Evolutionary conservation across 2,113 vertebrate species (phyloP), one percentile per base, ranked within the genome.

Genomic region (Hymenochirus boettgeri): DNA sequence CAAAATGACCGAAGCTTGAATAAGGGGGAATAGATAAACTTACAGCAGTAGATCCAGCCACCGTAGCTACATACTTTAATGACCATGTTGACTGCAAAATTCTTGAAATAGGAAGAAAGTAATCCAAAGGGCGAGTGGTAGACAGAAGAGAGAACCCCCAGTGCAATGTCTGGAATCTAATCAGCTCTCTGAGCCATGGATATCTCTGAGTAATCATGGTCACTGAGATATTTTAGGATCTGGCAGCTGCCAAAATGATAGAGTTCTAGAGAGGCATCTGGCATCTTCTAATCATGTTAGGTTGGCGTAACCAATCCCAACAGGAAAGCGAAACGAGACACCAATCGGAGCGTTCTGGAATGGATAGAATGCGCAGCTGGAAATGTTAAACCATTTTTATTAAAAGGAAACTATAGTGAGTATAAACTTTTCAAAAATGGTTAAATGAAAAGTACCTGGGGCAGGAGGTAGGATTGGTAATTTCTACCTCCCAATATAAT

Each of bases 21-120:
- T 35, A 35, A 35, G 15, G 7, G 33, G 33, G 7, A 35, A 35
- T 1, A 8, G 4, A 35, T 13, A 73, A 69, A 77, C 95, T 92
- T 93, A 99, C 95, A 92, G 94, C 94, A n/a, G 94, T 97, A 23
- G 94, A 97, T 73, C 96, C 96, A 1, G 95, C 98, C 17, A 92
- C 94, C 42, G 93, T 88, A 51, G 96, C 95, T 57, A 98, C 89
- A 71, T 10, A 99, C 95, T 90, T 93, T 99, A 83, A 99, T 98
- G 71, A 99, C 95, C 96, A 99, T 99, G 79, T 74, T 80, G 90
- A 73, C 62, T 71, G 70, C 24, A 71, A 48, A 60, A 46, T n/a
- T n/a, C n/a, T n/a, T n/a, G 72, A n/a, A 62, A 71, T n/a, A 65
- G 50, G 55, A 72, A 70, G 48, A 66, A 54, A 73, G 42, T 7